Base-by-base conservation (phyloP, 2,113 vertebrate species). In the Abramis brama region DNA sequence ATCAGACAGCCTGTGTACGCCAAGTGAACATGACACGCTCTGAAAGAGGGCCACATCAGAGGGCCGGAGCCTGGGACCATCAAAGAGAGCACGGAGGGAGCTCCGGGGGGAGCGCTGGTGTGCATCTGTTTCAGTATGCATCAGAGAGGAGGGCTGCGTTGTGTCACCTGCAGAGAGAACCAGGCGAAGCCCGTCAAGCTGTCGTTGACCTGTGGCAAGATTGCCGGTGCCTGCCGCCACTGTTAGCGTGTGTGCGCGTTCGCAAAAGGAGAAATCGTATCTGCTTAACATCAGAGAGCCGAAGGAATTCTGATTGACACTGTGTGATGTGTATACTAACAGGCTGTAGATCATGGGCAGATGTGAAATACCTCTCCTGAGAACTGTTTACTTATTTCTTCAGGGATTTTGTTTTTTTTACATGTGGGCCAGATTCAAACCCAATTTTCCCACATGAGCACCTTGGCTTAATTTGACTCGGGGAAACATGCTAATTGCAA, bases 111-210 rank as follows among this genome's bases (percentile, higher is more conserved):
- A 88, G 81, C 86, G 87, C 87, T 66, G 30, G 57, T 77, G 30
- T 88, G 79, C 88, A 91, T 93, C 87, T 92, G 92, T 89, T 91
- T 75, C 52, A 78, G 77, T 75, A 55, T 55, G 82, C 79, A 66
- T 71, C 86, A 68, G 76, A 81, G 82, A 36, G 89, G 43, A 81
- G 45, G 79, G 87, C 84, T 81, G 88, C 78, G 78, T 93, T 91
- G 91, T n/a, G 27, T 90, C 91, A 92, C 90, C 84, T 86, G 85
- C 45, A 88, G 79, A 12, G 82, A 87, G 66, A 85, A 79, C 27
- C 86, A 89, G 57, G 78, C 88, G 68, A 50, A 84, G 79, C 83
- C 77, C 88, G 85, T 91, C 86, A 89, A 90, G 85, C 59, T 87
- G 87, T 77, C 79, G 71, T 66, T 90, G 92, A 92, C 92, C 91